Conservation (phyloP, 2,113 vertebrate genomes). For the Laticauda laticaudata region DNA sequence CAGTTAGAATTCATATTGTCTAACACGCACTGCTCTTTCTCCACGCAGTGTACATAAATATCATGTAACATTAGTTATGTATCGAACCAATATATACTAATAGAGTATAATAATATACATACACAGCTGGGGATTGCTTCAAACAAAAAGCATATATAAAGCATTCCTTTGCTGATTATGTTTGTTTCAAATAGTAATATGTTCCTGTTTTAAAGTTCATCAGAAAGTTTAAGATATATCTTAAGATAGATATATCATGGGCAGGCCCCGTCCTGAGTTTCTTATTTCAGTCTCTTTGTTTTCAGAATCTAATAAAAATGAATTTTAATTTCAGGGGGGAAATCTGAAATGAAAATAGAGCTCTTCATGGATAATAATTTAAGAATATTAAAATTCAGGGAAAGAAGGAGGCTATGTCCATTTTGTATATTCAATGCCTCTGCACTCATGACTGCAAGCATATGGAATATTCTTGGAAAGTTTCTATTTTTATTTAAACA, state of each 20-base stretch:
- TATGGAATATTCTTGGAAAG: neutral
- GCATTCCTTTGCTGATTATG: neutral
- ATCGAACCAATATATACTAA: neutral
- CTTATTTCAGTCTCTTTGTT: neutral
- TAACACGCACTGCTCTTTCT: neutral
- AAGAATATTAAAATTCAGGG: neutral
- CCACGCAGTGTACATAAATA: neutral
- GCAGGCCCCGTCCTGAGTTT: neutral
- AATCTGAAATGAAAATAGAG: neutral
- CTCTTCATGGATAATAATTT: neutral
- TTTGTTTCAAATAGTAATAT: neutral
- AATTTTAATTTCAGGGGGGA: neutral
- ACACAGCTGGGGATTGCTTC: neutral
- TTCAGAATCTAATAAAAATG: neutral
- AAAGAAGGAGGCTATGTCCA: neutral
- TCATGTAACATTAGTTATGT: neutral
- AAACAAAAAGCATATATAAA: slow-evolving; percentile 3
- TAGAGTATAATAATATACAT: neutral
- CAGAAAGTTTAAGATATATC: neutral
- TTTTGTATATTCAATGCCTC: neutral
- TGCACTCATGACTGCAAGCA: neutral
- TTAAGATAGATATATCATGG: neutral
- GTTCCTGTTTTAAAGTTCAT: slow-evolving; percentile 7
- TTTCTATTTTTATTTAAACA: neutral
- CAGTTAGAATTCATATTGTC: neutral